Evolutionary conservation across 2,113 vertebrate species (phyloP), one percentile per base, ranked within the genome.

Genomic region (Sciurus niger): DNA sequence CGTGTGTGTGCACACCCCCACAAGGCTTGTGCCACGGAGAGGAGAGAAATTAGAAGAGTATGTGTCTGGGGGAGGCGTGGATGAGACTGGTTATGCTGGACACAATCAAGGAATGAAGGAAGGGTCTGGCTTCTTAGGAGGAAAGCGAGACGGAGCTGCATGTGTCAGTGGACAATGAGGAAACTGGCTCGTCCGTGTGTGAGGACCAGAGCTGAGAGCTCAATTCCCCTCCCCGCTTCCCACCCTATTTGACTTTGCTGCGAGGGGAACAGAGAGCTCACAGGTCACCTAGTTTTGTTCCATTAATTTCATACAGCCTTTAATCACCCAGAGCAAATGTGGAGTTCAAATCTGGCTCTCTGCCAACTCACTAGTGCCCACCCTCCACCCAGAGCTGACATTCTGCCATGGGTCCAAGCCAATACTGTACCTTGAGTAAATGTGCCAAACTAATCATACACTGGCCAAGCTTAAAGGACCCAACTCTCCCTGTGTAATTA

Each of bases 261-360:
- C 88, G 79, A 98, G 98, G 97, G 97, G 98, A 82, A 96, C 96
- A 98, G 94, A 97, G 84, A 97, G 96, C 98, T 99, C 98, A 98
- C 98, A 98, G 98, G 97, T 98, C 98, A 98, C 98, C 98, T 98
- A 98, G 60, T 98, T 98, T 96, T 97, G 97, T 98, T 98, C 98
- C 98, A 98, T 98, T 98, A 98, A 98, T 98, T 98, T 97, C 96
- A 98, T 97, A 97, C 97, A 98, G 98, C 97, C 53, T 98, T 98
- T 94, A 98, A 97, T 97, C 98, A 98, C 95, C 93, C 98, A 97
- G 97, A 97, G 93, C 97, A 89, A 96, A 96, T 90, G 96, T 96
- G 90, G 96, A 97, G 97, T 34, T 43, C 97, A 96, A 96, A 98
- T 97, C 98, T 98, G 97, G 98, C 96, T 98, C 97, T 97, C 98